Evolutionary conservation across 30 jellyfish, hydroid and myxozoan genomes (phyloP).

Genomic region (Catostylus mosaicus): DNA sequence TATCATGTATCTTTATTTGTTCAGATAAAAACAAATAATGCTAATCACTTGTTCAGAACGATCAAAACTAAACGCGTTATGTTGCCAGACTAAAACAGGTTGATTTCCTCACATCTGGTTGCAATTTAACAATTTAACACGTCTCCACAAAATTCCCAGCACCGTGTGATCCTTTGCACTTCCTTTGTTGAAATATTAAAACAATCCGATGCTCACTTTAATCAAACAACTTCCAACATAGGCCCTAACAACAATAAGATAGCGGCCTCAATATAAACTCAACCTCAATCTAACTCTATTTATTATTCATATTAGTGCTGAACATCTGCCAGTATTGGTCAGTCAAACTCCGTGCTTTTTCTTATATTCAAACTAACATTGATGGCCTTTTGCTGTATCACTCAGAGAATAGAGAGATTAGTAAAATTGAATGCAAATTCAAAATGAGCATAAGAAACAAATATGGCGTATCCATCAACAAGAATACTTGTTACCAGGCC

Average conservation of each 20-base stretch:
- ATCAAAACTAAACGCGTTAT: not conserved
- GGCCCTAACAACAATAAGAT: constrained; percentile 4
- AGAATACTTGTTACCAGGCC: constrained; percentile 39
- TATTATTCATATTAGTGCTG: not conserved
- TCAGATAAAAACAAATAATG: no score
- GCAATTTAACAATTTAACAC: not conserved
- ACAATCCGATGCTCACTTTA: constrained; percentile 18
- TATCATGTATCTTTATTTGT: no score
- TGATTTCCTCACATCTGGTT: not conserved
- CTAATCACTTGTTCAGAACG: not conserved
- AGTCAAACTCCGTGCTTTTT: not conserved
- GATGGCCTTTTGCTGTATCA: not conserved
- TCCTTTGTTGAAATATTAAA: not conserved
- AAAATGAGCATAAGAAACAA: not conserved
- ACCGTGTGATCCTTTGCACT: not conserved
- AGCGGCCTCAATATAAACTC: constrained; percentile 1
- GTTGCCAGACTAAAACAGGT: not conserved
- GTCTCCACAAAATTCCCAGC: not conserved
- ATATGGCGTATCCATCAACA: constrained; percentile 61
- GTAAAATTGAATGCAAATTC: not conserved
- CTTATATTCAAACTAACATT: not conserved
- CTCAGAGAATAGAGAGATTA: not conserved
- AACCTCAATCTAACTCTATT: not conserved
- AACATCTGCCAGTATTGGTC: not conserved
- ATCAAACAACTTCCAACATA: not conserved